Conservation (phyloP, 2,113 vertebrate species). For the Tringa solitaria region DNA sequence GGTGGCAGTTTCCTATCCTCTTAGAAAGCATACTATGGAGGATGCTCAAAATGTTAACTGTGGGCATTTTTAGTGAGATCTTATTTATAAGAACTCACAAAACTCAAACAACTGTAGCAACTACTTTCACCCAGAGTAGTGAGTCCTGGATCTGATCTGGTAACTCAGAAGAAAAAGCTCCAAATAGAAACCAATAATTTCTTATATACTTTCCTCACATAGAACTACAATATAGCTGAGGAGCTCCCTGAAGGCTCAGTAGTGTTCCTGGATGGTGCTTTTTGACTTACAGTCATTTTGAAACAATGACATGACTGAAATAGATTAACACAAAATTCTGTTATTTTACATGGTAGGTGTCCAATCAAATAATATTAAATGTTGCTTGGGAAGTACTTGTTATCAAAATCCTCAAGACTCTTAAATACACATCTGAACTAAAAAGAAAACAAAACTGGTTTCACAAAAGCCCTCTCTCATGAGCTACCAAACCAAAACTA, state of each 20-base stretch:
- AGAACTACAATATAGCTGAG: neutral
- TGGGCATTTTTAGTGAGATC: neutral
- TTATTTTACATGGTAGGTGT: neutral
- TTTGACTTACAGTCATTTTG: neutral
- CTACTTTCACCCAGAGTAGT: neutral
- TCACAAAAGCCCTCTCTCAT: neutral
- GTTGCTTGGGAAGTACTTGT: neutral
- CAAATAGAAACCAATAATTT: neutral
- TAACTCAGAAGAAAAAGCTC: neutral
- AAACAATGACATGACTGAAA: neutral
- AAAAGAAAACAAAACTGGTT: neutral
- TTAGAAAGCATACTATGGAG: neutral
- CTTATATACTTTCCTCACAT: neutral
- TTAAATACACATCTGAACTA: neutral
- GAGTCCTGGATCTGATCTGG: neutral
- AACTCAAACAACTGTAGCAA: neutral
- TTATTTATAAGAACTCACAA: neutral
- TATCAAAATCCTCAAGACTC: neutral
- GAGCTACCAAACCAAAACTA: neutral
- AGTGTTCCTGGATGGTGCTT: neutral
- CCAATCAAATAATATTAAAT: neutral
- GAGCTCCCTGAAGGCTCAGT: neutral
- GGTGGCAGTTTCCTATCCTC: neutral
- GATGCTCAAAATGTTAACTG: neutral
- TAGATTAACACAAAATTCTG: neutral